Base-by-base conservation (phyloP, 2,113 vertebrate species). In the Laticauda laticaudata region DNA sequence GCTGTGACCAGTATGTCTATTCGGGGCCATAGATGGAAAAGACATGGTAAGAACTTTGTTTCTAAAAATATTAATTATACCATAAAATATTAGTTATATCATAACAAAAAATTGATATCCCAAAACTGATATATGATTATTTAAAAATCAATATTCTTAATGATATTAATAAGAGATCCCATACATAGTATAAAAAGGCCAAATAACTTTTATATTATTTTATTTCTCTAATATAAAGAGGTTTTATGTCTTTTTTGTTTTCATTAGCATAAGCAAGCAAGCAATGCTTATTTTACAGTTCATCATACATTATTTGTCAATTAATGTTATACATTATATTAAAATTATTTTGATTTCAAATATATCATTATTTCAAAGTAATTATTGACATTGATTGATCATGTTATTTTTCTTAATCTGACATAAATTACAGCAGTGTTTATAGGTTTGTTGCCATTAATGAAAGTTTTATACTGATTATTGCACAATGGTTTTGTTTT, bases 1-100 rank as follows among this genome's bases (percentile, higher is more conserved):
- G 99, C 99, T 91, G 99, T 99, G 94, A 99, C 99, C 69, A 99
- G 99, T 94, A 98, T 99, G 96, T 99, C 99, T 87, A 99, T 99
- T 96, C 97, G 99, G 94, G 99, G 99, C 4, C 99, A 99, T 93
- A 98, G 99, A 93, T 99, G 99, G 99, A 99, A 99, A 98, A 98
- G 99, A 97, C 98, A 99, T 92, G 99, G 99, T 99, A 97, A 99
- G 99, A 95, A 95, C 91, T 51, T 88, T 3, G 75, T 87, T 87
- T 75, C 10, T 55, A 39, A 0, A 94, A 91, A 93, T 2, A 0
- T 0, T 92, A 94, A 45, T 57, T 87, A 29, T 24, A 48, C 4
- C 11, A 69, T 86, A 0, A 94, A 91, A 94, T 2, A 0, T 0
- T 91, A 94, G 51, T 57, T 87, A 29, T n/a, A 48, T 2, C 11